Base-by-base conservation (phyloP, 1,140 invertebrate genomes). In the Pseudachorutes palmiensis region DNA sequence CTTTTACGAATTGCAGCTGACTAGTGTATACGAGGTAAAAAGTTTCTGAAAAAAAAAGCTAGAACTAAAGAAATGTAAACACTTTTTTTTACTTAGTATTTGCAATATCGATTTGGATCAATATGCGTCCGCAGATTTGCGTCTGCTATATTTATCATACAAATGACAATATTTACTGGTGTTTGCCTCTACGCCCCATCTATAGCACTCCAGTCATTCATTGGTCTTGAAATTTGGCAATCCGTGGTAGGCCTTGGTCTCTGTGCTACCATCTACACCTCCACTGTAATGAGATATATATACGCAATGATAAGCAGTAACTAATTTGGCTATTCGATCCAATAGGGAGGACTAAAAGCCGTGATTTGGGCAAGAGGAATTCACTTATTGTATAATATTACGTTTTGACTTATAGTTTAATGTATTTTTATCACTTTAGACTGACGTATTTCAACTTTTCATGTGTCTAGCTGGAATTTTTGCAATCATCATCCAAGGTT, bases 241-340 rank as follows among this genome's bases (percentile, higher is more conserved):
- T 70, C 68, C 14, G 65, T 74, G 14, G 32, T 72, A 45, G 70
- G 70, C 1, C 64, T 74, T 22, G 72, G 72, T 3, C 62, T 72
- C 28, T 74, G 72, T 67, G 72, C 70, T 14, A 74, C 70, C 1
- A 48, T 74, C 14, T 74, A 74, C 64, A 74, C 72, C 14, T 72
- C 70, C 36, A 70, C 72, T 22, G 72, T 71, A n/a, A 65, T 62
- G 31, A 59, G 9, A 45, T 45, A 45, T 45, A 19, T 19, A 12
- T n/a, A 19, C 19, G 9, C 19, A 45, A 9, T 45, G 36, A 45
- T 12, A 45, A 45, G 9, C 36, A 51, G 12, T 49, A 22, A 55
- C n/a, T 57, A 51, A 26, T 22, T 59, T 12, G 5, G 22, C 14
- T 30, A 28, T 12, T 65, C 29, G 30, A 9, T 16, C 19, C 2